phyloP scores from a whole-genome alignment of 1,140 invertebrate species.

The Hylyphantes graminicola region DNA sequence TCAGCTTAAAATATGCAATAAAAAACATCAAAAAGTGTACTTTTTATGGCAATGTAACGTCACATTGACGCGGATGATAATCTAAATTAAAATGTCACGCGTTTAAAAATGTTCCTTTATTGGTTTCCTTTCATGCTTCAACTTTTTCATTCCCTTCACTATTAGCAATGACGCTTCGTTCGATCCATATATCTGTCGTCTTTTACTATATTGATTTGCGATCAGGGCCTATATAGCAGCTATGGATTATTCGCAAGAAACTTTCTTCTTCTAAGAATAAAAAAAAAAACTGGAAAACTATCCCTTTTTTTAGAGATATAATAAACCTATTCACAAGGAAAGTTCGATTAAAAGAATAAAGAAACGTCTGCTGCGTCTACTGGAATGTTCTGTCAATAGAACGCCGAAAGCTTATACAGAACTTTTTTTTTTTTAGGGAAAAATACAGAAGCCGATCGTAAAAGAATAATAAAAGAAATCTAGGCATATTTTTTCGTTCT shows the following conservation, averaged over 20 bases:
- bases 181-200: constrained; percentile 1
- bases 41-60: too few species aligned
- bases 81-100: too few species aligned
- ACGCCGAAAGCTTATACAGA: not conserved
- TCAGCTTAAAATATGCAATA: too few species aligned
- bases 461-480: too few species aligned
- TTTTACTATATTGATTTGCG: constrained; percentile 1
- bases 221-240: constrained; percentile 12
- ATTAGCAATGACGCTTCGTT: not conserved
- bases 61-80: too few species aligned
- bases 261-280: not conserved
- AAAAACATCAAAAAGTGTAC: too few species aligned
- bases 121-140: not conserved
- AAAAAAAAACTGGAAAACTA: not conserved
- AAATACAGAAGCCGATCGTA: too few species aligned
- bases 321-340: not conserved
- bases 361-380: not conserved
- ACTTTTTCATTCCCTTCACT: not conserved
- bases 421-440: not conserved
- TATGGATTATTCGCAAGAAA: not conserved
- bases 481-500: too few species aligned
- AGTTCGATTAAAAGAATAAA: not conserved
- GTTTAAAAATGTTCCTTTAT: not conserved
- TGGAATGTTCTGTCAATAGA: not conserved
- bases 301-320: too few species aligned